Evolutionary conservation across 2,113 vertebrate genomes (phyloP).

Genomic region (Plecturocebus donacophilus): DNA sequence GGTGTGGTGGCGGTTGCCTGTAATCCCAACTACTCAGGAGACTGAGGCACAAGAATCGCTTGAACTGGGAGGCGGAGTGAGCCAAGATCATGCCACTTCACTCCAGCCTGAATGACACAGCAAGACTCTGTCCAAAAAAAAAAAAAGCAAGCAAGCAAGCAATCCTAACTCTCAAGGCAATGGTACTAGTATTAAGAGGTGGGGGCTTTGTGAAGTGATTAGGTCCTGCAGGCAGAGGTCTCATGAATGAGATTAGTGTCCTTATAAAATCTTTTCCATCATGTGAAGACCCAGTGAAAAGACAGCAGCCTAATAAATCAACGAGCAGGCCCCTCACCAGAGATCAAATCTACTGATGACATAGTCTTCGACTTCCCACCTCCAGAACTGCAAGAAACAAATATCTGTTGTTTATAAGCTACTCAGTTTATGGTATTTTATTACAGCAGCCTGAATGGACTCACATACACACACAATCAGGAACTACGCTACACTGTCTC

Average conservation of each 20-base stretch:
- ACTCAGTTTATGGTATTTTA: neutral
- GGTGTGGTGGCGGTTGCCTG: rapidly evolving
- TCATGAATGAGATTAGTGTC: neutral
- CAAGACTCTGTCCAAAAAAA: neutral
- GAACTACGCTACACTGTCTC: neutral
- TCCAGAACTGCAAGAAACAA: neutral
- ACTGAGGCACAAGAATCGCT: neutral
- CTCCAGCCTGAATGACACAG: neutral
- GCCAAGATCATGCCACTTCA: neutral
- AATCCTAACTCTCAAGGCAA: neutral
- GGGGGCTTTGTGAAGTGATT: neutral
- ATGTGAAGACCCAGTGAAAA: neutral
- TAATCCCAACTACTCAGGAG: neutral
- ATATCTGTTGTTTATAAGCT: neutral
- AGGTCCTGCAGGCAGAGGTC: neutral
- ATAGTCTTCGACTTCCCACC: neutral
- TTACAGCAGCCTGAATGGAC: neutral
- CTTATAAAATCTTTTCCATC: neutral
- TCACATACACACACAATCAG: neutral
- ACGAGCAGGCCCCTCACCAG: neutral
- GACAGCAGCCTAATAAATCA: neutral
- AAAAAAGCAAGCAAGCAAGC: neutral
- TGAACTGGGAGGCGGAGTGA: neutral
- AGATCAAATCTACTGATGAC: neutral
- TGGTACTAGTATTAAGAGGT: neutral